Base-by-base conservation (phyloP, 1,140 invertebrate species). In the Phocides pigmalion region DNA sequence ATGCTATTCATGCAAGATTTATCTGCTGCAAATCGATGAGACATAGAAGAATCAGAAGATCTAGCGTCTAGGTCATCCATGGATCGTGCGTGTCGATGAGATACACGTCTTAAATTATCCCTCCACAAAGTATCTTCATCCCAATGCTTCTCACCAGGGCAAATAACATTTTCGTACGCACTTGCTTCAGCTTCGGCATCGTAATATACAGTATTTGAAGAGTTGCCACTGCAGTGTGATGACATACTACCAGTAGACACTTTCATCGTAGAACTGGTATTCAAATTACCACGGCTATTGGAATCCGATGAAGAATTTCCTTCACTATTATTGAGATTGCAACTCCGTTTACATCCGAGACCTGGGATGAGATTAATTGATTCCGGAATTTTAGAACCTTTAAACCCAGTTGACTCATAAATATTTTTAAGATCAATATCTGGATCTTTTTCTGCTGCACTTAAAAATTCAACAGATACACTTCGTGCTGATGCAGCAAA, bases 71-170 rank as follows among this genome's bases (percentile, higher is more conserved):
- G 91, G 83, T 97, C 95, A 73, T 97, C 96, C 79, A 97, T 89
- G 0, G 96, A 97, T 44, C 95, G 93, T 0, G 96, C 96, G 81
- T 97, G 96, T 50, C 96, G 91, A 66, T 97, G 93, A 65, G 95
- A 96, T 0, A 96, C 95, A 64, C 95, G 93, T 28, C 96, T 92
- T 12, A 97, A 88, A 73, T 95, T 96, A 76, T 97, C 96, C 51
- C 95, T 92, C 96, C 96, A 97, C 0, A 97, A 88, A 4, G 93
- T 87, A 83, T 97, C 96, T 85, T 97, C 96, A 80, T 97, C 96
- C 96, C 96, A 97, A 17, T 96, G 93, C 85, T 95, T 94, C 66
- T 95, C 95, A 19, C 93, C 94, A 49, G 89, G 79, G 67, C 80
- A 89, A 25, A 86, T 67, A 20, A 95, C 14, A 93, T 86, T 91